Percentiles rank a stretch among this genome's conserved stretches.
Conservation (phyloP, 2,797 vertebrate species). For the Salarias fasciatus region DNA sequence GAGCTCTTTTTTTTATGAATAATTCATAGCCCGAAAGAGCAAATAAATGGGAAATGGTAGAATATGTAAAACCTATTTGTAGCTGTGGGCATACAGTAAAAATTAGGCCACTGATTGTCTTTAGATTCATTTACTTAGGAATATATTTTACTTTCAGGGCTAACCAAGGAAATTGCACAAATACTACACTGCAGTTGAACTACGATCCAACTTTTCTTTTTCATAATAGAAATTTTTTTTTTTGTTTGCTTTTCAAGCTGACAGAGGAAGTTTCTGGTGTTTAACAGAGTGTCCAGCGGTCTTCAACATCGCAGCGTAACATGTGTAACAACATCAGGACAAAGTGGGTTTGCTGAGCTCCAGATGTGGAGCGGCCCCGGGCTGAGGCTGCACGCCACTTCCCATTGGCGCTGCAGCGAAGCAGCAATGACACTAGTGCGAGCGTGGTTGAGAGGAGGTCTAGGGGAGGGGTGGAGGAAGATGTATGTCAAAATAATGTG, state of each 20-base stretch:
- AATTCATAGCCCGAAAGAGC: constrained; percentile 71
- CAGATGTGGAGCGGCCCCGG: constrained; percentile 75
- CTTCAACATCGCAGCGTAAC: constrained; percentile 46
- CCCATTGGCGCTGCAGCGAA: constrained; percentile 71
- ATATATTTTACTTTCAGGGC: constrained; percentile 48
- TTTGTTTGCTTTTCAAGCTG: constrained; percentile 9
- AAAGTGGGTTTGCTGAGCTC: constrained; percentile 63
- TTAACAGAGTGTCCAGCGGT: constrained; percentile 42
- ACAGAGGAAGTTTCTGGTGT: constrained; percentile 37
- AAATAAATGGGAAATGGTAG: constrained; percentile 76
- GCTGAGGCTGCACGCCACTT: constrained; percentile 72
- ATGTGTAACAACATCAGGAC: constrained; percentile 59
- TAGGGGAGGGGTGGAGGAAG: constrained; percentile 64
- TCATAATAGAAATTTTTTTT: background rate
- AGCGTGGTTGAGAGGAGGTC: constrained; percentile 66
- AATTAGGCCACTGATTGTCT: constrained; percentile 66
- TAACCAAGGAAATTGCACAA: constrained; percentile 39
- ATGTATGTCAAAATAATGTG: constrained; percentile 82
- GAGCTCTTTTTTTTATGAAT: constrained; percentile 73
- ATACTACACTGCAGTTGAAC: constrained; percentile 38
- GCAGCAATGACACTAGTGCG: constrained; percentile 64
- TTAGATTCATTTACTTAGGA: constrained; percentile 66
- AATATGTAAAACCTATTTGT: constrained; percentile 77
- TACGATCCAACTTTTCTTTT: constrained; percentile 22
- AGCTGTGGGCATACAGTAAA: constrained; percentile 73